Conservation (phyloP, 1,140 invertebrate species). For the Brachionus angularis region DNA sequence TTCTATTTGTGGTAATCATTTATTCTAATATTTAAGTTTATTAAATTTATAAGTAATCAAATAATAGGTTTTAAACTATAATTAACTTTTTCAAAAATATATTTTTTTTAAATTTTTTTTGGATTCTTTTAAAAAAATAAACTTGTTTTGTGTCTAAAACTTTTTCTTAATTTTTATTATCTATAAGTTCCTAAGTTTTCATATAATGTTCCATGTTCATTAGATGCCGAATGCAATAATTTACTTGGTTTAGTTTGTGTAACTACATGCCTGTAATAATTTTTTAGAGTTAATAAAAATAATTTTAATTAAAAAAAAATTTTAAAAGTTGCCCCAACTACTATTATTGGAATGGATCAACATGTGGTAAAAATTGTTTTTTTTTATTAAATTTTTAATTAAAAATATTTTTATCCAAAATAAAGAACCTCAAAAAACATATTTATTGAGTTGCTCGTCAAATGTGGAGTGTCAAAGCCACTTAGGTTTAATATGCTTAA, state of each 20-base stretch:
- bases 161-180: too few species aligned
- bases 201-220: too few species aligned
- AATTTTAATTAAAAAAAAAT: background rate
- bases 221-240: background rate
- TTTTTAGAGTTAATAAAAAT: background rate
- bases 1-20: too few species aligned
- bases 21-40: too few species aligned
- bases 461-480: background rate
- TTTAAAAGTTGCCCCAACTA: background rate
- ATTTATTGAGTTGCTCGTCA: background rate
- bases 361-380: slow-evolving; percentile 9
- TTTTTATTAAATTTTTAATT: background rate
- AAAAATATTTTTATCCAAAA: background rate
- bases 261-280: background rate
- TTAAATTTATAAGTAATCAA: too few species aligned
- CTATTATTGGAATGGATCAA: slow-evolving; percentile 21
- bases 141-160: too few species aligned
- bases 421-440: background rate
- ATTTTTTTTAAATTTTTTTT: too few species aligned
- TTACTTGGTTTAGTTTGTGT: background rate
- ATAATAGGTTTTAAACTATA: too few species aligned
- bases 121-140: too few species aligned
- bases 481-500: background rate
- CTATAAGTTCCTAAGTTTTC: too few species aligned
- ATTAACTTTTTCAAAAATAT: too few species aligned